Evolutionary conservation across 2,113 vertebrate species (phyloP).

Genomic region (Acrocephalus kingi): DNA sequence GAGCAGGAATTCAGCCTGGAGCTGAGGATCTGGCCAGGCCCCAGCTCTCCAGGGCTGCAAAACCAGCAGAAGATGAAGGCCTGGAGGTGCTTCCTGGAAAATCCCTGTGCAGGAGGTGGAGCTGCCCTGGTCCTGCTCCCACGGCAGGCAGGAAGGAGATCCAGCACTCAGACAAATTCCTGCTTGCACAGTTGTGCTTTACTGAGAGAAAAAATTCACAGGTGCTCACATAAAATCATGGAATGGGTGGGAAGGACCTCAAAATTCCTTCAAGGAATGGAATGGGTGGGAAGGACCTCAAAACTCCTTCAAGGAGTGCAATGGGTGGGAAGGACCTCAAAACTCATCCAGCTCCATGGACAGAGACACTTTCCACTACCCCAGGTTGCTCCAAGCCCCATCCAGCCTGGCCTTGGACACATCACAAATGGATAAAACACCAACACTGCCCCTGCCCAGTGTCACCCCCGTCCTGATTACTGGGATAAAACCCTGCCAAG

Average conservation of each 20-base stretch:
- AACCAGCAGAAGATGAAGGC: not conserved
- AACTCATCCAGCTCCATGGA: not conserved
- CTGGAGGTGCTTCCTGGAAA: not conserved
- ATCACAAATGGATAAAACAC: not conserved
- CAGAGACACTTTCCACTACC: too few species aligned
- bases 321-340: too few species aligned
- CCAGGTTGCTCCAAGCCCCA: too few species aligned
- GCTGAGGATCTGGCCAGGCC: not conserved
- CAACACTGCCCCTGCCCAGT: not conserved
- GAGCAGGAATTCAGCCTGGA: too few species aligned
- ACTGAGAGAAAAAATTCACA: fast-evolving
- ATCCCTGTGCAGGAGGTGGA: not conserved
- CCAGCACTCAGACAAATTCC: fast-evolving
- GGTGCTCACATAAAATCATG: not conserved
- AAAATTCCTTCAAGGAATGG: not conserved
- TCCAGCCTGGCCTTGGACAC: not conserved
- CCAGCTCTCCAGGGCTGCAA: not conserved
- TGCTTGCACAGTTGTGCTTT: too few species aligned
- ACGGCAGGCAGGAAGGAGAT: fast-evolving
- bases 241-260: not conserved
- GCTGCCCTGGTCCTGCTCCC: not conserved
- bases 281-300: too few species aligned
- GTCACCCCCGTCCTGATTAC: fast-evolving
- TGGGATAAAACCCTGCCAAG: not conserved
- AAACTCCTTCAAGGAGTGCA: too few species aligned